These are phyloP conservation scores for Coranthus polyacanthus DNA, from an alignment of 2,797 vertebrate species.

Conservation along the genomic window DNA sequence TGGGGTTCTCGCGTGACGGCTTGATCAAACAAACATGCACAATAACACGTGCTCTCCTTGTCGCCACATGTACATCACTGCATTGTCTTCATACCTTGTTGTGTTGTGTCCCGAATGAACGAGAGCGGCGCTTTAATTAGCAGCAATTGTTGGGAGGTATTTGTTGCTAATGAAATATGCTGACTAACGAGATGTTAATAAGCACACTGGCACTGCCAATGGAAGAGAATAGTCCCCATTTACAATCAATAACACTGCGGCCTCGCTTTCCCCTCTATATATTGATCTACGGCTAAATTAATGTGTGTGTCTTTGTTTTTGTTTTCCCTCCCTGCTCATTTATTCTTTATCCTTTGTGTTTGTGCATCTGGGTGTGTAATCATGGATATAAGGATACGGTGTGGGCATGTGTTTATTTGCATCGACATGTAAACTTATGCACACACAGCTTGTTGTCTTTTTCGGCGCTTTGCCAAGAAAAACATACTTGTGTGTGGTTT, in stretches of 20 bases:
- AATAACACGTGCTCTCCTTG: background rate
- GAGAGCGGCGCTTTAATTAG: slow-evolving; percentile 28
- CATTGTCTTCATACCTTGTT: background rate
- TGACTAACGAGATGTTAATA: slow-evolving; percentile 61
- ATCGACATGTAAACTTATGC: slow-evolving; percentile 40
- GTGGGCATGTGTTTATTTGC: slow-evolving; percentile 41
- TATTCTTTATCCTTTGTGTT: background rate
- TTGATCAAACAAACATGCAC: slow-evolving; percentile 56
- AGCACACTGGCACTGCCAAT: background rate
- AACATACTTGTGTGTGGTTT: slow-evolving; percentile 30
- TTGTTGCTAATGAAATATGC: slow-evolving; percentile 51
- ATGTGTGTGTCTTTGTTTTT: slow-evolving; percentile 8
- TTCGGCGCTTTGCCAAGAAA: slow-evolving; percentile 26
- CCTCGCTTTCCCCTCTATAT: slow-evolving; percentile 31
- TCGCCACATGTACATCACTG: slow-evolving; percentile 11
- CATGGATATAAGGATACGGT: too few species aligned
- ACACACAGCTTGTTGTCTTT: slow-evolving; percentile 14
- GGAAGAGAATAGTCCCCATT: slow-evolving; percentile 31
- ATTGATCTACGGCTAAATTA: slow-evolving; percentile 66
- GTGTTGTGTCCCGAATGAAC: slow-evolving; percentile 9
- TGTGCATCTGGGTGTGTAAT: background rate
- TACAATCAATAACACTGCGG: slow-evolving; percentile 48
- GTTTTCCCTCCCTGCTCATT: too few species aligned
- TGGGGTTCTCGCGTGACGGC: slow-evolving; percentile 43
- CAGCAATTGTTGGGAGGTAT: slow-evolving; percentile 15